Evolutionary conservation across 2,888 invertebrate genomes (phyloP).

Genomic region (Pelosia muscerda): DNA sequence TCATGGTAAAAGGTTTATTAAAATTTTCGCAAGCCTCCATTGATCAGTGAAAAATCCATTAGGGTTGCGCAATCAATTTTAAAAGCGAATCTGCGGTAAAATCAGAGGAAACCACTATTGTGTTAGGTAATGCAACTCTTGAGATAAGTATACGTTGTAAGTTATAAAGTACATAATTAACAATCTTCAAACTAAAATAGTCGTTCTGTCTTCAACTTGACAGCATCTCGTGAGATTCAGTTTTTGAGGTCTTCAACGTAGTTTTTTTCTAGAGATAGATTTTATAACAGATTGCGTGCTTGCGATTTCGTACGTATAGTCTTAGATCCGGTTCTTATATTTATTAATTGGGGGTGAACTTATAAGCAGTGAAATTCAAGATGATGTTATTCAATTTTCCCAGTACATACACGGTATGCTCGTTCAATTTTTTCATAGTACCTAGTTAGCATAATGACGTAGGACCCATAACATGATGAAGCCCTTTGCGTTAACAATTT

Average conservation of each 20-base stretch:
- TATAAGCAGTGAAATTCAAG: too few species aligned
- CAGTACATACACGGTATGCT: too few species aligned
- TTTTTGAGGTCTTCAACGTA: not conserved
- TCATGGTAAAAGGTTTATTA: slow-evolving; percentile 42
- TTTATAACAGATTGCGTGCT: not conserved
- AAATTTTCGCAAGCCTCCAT: slow-evolving; percentile 46
- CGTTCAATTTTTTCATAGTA: too few species aligned
- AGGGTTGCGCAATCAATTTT: slow-evolving; percentile 44
- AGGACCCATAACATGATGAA: too few species aligned
- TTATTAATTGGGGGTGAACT: too few species aligned
- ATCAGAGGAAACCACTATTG: slow-evolving; percentile 35
- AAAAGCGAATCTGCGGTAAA: slow-evolving; percentile 40
- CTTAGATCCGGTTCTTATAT: too few species aligned
- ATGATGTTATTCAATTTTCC: too few species aligned
- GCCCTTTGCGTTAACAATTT: too few species aligned
- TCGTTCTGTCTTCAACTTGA: not conserved
- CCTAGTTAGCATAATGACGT: too few species aligned
- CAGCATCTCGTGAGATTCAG: slow-evolving; percentile 14
- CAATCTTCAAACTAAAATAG: not conserved
- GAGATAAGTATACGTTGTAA: slow-evolving; percentile 15
- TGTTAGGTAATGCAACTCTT: slow-evolving; percentile 33
- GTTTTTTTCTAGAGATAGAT: slow-evolving; percentile 6
- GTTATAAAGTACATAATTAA: slow-evolving; percentile 7
- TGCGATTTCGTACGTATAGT: too few species aligned
- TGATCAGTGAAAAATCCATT: slow-evolving; percentile 41